Evolutionary conservation across 2,888 invertebrate species (phyloP), one percentile per base, ranked within the genome.

Genomic region (Catocala nupta): DNA sequence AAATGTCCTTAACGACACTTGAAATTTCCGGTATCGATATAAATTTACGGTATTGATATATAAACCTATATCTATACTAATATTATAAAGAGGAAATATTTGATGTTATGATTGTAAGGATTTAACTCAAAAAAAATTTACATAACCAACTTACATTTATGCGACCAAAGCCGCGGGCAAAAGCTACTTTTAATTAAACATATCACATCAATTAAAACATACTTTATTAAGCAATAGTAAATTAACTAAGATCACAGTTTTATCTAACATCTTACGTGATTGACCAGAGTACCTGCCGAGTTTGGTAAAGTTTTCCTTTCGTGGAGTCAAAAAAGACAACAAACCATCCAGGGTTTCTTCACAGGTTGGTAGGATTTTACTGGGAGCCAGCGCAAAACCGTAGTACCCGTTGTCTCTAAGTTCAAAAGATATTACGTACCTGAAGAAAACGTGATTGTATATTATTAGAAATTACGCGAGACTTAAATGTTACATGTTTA

Each of bases 321-420:
- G 59, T 0, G 82, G 80, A 0, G 42, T 61, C 0, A 91, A 63
- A 0, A 90, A 48, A 0, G 81, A 71, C 0, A 94, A 51, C 0
- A 95, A 16, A 0, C 95, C 95, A 49, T 95, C 96, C 66, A 96
- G 68, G 0, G 95, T 95, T 83, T 96, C 96, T 60, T 88, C 77
- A 51, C 95, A 96, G 0, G 96, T 95, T 0, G 96, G 96, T 16
- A 95, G 81, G 52, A 97, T 97, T 74, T 95, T 91, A 0, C 86
- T 68, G 0, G 96, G 89, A 0, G 97, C 96, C 6, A 97, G 85
- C 5, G 96, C 83, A 79, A 97, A 97, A 0, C 97, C 97, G 49
- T 95, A 90, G 36, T 81, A 70, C 0, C 96, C 95, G 0, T 80
- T 86, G 77, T 96, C 96, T 5, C 96, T 91, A 3, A 97, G 90